Evolutionary conservation across 2,797 vertebrate species (phyloP).

Genomic region (Artibeus lituratus): DNA sequence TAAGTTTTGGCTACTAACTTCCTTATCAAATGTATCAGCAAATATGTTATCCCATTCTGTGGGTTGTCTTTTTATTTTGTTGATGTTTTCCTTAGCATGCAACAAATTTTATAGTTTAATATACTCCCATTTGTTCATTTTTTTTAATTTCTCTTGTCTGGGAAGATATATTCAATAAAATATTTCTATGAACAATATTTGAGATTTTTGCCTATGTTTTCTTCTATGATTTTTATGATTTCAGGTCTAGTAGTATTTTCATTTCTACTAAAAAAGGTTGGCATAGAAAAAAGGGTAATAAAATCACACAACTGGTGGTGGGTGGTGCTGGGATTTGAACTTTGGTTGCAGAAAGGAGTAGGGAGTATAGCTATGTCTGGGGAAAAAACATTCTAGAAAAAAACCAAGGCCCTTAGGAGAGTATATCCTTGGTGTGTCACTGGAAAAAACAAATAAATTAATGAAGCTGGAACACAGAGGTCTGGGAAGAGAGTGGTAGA

Average conservation of each 20-base stretch:
- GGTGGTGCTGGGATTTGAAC: neutral
- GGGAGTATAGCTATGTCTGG: neutral
- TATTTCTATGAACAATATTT: too few relatives aligned
- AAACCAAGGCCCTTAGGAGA: neutral
- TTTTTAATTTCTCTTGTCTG: too few relatives aligned
- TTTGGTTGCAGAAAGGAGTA: neutral
- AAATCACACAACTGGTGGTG: neutral
- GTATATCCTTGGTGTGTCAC: neutral
- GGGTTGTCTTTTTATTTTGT: too few relatives aligned
- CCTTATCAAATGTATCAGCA: too few relatives aligned
- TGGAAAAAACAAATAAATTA: neutral
- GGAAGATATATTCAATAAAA: too few relatives aligned
- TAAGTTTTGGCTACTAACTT: too few relatives aligned
- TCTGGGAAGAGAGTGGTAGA: neutral
- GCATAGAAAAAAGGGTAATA: neutral
- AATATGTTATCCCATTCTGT: too few relatives aligned
- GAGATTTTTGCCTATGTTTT: too few relatives aligned
- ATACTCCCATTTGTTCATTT: too few relatives aligned
- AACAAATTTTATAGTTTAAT: too few relatives aligned
- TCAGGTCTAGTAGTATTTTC: neutral
- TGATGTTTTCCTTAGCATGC: too few relatives aligned
- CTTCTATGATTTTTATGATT: too few relatives aligned
- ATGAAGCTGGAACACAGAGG: neutral
- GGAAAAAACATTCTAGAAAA: neutral
- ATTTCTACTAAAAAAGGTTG: neutral